Evolutionary conservation across 1,140 invertebrate species (phyloP).

Genomic region (Sinonovacula constricta): DNA sequence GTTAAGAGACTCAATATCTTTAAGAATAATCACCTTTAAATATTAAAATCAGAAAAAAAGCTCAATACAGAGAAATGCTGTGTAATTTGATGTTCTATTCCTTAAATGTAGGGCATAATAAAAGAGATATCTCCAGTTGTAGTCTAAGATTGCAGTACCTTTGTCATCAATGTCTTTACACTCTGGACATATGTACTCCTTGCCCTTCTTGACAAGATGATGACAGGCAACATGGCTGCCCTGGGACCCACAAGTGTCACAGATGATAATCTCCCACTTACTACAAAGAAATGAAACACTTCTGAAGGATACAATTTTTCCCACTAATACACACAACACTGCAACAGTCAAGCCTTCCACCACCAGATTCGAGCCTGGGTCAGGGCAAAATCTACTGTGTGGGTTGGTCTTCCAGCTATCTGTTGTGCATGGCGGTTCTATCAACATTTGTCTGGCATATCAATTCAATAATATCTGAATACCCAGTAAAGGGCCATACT

Average conservation of each 20-base stretch:
- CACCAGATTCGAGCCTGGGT: too few relatives aligned
- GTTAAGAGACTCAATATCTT: too few relatives aligned
- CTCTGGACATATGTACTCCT: conserved; percentile 53
- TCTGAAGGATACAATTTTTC: too few relatives aligned
- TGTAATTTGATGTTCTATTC: neutral
- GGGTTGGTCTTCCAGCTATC: too few relatives aligned
- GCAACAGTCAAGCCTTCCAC: too few relatives aligned
- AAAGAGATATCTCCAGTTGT: neutral
- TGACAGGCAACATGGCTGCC: conserved; percentile 81
- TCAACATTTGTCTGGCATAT: too few relatives aligned
- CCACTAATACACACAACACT: too few relatives aligned
- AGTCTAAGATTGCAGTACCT: neutral
- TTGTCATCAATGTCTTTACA: conserved; percentile 56
- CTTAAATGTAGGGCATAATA: neutral
- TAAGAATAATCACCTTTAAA: neutral
- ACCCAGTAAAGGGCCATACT: too few relatives aligned
- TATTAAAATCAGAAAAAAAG: neutral
- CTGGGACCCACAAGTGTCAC: conserved; percentile 82
- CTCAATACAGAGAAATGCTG: neutral
- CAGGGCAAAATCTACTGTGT: too few relatives aligned
- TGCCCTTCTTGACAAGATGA: conserved; percentile 30
- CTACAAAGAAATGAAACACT: conserved; percentile 74
- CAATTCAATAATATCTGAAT: too few relatives aligned
- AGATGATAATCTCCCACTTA: conserved; percentile 82
- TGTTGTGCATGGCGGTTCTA: too few relatives aligned